Conservation (phyloP, 2,888 invertebrate species). For the Carterocephalus palaemon region DNA sequence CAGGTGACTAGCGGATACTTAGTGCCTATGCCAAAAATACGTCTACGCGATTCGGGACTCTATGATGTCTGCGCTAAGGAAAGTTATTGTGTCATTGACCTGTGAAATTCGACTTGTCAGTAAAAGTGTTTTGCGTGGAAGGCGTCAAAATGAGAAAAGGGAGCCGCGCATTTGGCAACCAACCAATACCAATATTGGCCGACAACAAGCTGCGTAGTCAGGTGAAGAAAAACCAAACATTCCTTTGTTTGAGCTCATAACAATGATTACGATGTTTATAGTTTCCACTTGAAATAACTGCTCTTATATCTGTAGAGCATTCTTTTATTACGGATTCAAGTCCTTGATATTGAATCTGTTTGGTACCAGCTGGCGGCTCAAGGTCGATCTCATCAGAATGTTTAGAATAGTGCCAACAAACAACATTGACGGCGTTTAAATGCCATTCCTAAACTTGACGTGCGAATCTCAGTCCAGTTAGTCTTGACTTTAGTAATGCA, state of each 20-base stretch:
- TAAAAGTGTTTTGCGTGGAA: constrained; percentile 6
- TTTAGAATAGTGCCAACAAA: constrained; percentile 5
- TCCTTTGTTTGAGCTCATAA: constrained; percentile 17
- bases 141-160: constrained; percentile 32
- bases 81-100: constrained; percentile 35
- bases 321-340: not conserved
- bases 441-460: not conserved
- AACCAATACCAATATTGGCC: constrained; percentile 43
- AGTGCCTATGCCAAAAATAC: constrained; percentile 26
- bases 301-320: not conserved
- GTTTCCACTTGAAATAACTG: not conserved
- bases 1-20: constrained; percentile 33
- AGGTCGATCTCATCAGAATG: constrained; percentile 8
- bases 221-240: constrained; percentile 16
- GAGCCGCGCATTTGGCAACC: constrained; percentile 43
- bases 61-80: constrained; percentile 28
- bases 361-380: not conserved
- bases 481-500: too few relatives aligned
- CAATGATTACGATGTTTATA: constrained; percentile 1
- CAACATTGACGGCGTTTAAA: constrained; percentile 2
- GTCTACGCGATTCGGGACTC: constrained; percentile 25
- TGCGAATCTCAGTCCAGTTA: too few relatives aligned
- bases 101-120: constrained; percentile 16
- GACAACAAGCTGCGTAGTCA: constrained; percentile 28
- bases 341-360: constrained; percentile 12